phyloP scores from a whole-genome alignment of 2,888 invertebrate genomes.

The Cantharis rustica region DNA sequence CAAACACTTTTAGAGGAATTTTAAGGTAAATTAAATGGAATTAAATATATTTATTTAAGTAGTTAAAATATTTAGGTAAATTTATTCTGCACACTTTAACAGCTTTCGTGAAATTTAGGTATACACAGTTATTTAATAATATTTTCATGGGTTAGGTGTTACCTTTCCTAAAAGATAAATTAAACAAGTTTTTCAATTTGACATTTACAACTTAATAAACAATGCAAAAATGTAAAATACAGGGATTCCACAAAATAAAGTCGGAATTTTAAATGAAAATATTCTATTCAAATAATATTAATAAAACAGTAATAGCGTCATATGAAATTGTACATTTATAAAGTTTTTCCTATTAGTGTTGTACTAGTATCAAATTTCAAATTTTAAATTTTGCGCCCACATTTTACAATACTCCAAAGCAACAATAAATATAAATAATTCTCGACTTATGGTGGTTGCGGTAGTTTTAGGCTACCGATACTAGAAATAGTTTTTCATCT shows the following conservation, averaged over 20 bases:
- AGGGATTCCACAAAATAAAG: not conserved
- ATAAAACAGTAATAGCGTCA: too few species aligned
- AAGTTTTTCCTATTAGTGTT: too few species aligned
- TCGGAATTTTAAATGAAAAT: not conserved
- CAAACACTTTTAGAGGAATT: not conserved
- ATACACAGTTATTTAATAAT: constrained; percentile 1
- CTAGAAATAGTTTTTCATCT: too few species aligned
- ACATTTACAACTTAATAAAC: not conserved
- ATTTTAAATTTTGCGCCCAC: too few species aligned
- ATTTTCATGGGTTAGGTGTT: not conserved
- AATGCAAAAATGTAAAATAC: not conserved
- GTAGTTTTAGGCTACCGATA: too few species aligned
- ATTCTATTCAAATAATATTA: not conserved
- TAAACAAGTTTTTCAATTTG: not conserved
- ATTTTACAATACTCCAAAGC: too few species aligned
- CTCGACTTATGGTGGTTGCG: too few species aligned
- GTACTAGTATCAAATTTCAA: too few species aligned
- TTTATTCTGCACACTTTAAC: not conserved
- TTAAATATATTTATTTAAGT: constrained; percentile 1
- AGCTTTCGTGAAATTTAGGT: not conserved
- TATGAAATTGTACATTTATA: too few species aligned
- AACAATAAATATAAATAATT: too few species aligned
- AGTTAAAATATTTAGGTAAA: constrained; percentile 3
- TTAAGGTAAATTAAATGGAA: not conserved
- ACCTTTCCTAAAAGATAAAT: not conserved